phyloP scores from a whole-genome alignment of 2,888 invertebrate genomes.

The Nemotelus nigrinus region DNA sequence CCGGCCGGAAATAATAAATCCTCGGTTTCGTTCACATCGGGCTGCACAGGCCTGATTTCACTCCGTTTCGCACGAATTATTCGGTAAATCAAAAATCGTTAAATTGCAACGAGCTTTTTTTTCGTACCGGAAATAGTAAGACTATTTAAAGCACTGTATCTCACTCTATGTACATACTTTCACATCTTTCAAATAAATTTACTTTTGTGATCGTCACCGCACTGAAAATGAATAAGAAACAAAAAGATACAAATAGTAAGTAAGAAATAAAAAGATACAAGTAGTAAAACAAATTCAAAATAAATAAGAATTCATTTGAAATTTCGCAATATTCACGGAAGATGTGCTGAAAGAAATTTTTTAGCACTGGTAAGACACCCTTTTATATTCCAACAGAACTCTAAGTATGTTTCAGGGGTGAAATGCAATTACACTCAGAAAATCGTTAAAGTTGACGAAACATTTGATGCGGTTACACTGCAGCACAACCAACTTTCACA shows the following conservation, averaged over 20 bases:
- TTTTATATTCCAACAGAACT: not conserved
- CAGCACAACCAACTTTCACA: conserved; percentile 19
- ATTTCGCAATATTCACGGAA: not conserved
- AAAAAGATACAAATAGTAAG: not conserved
- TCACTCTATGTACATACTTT: conserved; percentile 12
- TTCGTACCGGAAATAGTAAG: not conserved
- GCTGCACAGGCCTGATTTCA: not conserved
- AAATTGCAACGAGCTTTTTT: conserved; percentile 13
- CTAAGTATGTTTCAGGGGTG: not conserved
- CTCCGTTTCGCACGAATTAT: not conserved
- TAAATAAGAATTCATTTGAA: not conserved
- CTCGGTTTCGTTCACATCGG: conserved; percentile 32
- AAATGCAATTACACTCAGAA: conserved; percentile 1
- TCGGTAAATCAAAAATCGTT: not conserved
- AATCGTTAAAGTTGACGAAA: conserved; percentile 18
- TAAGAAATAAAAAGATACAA: not conserved
- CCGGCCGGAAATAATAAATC: conserved; percentile 25
- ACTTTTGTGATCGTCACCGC: not conserved
- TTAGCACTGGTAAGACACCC: not conserved
- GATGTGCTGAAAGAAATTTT: not conserved
- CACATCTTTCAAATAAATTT: conserved; percentile 14
- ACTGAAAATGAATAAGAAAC: not conserved
- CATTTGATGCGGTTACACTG: conserved; percentile 21
- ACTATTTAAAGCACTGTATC: conserved; percentile 13
- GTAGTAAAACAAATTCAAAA: not conserved